Evolutionary conservation across 2,113 vertebrate genomes (phyloP), one percentile per base, ranked within the genome.

Genomic region (Barnardius zonarius): DNA sequence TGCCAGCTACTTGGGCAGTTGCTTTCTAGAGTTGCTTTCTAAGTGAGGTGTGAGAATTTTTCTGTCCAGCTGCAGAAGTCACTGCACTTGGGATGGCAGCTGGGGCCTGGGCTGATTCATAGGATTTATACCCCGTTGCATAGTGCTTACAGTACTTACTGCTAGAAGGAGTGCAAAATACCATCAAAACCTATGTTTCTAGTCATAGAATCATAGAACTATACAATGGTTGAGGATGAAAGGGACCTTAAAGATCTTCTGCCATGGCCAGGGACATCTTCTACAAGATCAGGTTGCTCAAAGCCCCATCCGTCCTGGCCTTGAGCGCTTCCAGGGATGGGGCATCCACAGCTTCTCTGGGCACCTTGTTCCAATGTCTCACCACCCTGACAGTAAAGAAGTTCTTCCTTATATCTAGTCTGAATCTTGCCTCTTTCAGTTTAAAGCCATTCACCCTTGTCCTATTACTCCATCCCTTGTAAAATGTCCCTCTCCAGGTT

Each of bases 1-100:
- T 72, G 66, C 48, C 55, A 41, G 41, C 78, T 84, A 31, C 70
- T 39, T 77, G 70, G 88, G 46, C n/a, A 12, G 3, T 18, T 64
- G 14, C 39, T 87, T 83, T 76, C 57, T 28, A 4, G 51, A 76
- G 49, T 9, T 77, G 51, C 59, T 66, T 79, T 83, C 41, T 54
- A 27, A 9, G 13, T 28, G 54, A 52, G 49, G 7, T 59, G 16
- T 44, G 83, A 33, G 35, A 13, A 52, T 87, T 28, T 35, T 41
- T 79, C 84, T 49, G 13, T 43, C 37, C 78, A 46, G 43, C 63
- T 85, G n/a, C 46, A 87, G 68, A 20, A 70, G 37, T 54, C 68
- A 24, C 72, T 20, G 46, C 0, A 0, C 16, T 73, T 49, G n/a
- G 37, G 17, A 69, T n/a, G 0, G 2, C 70, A 66, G 39, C 66